phyloP scores from a whole-genome alignment of 2,888 invertebrate species.

The Plebejus argus region DNA sequence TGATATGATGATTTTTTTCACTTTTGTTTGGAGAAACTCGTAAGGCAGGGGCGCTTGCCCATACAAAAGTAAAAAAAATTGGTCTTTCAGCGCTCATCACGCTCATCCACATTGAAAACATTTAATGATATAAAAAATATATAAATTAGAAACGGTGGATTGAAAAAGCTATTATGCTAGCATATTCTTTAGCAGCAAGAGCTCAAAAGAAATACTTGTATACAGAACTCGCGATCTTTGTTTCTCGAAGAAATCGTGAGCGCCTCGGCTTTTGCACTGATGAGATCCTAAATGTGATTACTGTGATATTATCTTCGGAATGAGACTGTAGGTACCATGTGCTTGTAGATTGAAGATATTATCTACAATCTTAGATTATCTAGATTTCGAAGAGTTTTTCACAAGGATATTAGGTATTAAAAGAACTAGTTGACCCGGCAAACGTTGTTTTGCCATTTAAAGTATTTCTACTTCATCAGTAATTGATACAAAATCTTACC shows the following conservation, averaged over 20 bases:
- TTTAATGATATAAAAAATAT: not conserved
- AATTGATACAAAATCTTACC: too few species aligned
- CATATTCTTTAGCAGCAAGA: not conserved
- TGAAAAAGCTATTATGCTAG: not conserved
- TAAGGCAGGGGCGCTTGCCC: too few species aligned
- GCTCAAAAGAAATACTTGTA: not conserved
- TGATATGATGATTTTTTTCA: too few species aligned
- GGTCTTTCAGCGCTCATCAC: too few species aligned
- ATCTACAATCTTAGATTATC: not conserved
- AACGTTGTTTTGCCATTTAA: too few species aligned
- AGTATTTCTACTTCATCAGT: too few species aligned
- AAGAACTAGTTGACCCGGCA: too few species aligned
- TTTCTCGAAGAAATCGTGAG: not conserved
- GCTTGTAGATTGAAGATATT: not conserved
- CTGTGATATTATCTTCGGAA: slow-evolving; percentile 11
- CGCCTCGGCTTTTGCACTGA: not conserved
- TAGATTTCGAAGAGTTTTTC: not conserved
- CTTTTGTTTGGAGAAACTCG: too few species aligned
- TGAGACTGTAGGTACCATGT: not conserved
- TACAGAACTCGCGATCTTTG: slow-evolving; percentile 2
- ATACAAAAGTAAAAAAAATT: too few species aligned
- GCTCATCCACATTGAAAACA: not conserved
- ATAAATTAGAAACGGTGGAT: not conserved
- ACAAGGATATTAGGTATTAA: too few species aligned
- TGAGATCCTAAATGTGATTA: slow-evolving; percentile 19